phyloP scores from a whole-genome alignment of 30 jellyfish, hydroid and myxozoan species.

The Hydra vulgaris region DNA sequence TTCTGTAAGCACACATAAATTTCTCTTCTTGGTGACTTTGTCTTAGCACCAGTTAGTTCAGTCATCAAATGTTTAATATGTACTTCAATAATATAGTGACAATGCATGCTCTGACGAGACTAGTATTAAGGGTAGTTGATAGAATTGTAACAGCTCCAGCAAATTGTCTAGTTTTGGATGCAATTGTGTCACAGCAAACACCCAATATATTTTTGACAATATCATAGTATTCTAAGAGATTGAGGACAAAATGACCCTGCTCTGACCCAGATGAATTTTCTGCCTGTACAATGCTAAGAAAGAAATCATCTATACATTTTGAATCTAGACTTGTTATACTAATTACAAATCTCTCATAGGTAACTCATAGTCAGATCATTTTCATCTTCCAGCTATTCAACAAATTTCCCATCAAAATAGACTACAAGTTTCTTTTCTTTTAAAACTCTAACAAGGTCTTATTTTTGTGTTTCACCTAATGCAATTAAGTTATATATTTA shows the following conservation, averaged over 20 bases:
- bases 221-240: neutral
- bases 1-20: no score
- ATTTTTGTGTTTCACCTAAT: neutral
- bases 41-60: neutral
- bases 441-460: neutral
- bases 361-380: neutral
- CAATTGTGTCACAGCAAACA: neutral
- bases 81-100: neutral
- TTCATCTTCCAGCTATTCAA: neutral
- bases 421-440: neutral
- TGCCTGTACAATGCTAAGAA: neutral
- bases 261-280: neutral
- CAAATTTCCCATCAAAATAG: neutral
- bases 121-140: neutral
- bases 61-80: neutral
- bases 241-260: neutral
- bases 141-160: neutral
- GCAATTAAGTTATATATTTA: neutral
- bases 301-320: neutral
- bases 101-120: neutral
- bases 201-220: neutral
- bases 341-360: neutral
- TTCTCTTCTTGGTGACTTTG: neutral
- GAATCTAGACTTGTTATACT: neutral
- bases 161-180: neutral